Conservation (phyloP, 2,797 vertebrate species). For the Trichosurus vulpecula region DNA sequence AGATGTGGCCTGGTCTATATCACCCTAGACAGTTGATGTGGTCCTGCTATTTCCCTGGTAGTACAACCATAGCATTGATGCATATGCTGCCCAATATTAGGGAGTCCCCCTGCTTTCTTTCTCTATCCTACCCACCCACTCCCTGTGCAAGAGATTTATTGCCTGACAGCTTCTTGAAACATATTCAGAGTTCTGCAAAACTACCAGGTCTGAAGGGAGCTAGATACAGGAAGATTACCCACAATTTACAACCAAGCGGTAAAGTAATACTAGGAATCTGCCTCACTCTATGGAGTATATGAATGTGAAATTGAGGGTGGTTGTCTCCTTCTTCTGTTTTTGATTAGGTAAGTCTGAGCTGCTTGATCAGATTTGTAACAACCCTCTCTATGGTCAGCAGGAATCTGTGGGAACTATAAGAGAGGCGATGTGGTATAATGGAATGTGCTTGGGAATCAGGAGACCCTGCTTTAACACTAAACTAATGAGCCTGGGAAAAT, state of each 20-base stretch:
- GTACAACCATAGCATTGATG: background rate
- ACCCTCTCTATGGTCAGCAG: background rate
- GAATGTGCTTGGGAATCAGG: background rate
- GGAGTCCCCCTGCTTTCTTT: background rate
- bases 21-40: background rate
- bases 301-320: background rate
- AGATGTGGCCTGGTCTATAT: background rate
- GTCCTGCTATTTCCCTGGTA: background rate
- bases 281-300: background rate
- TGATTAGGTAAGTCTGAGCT: background rate
- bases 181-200: background rate
- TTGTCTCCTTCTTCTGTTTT: background rate
- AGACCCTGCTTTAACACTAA: background rate
- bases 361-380: background rate
- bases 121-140: background rate
- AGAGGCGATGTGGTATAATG: background rate
- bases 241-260: background rate
- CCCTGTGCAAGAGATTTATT: background rate
- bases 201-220: background rate
- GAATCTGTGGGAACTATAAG: background rate
- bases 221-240: background rate
- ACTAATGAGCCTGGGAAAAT: background rate
- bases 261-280: too few species aligned
- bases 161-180: background rate
- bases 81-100: background rate